Conservation (phyloP, 2,888 invertebrate species). For the Caenorhabditis virilis region DNA sequence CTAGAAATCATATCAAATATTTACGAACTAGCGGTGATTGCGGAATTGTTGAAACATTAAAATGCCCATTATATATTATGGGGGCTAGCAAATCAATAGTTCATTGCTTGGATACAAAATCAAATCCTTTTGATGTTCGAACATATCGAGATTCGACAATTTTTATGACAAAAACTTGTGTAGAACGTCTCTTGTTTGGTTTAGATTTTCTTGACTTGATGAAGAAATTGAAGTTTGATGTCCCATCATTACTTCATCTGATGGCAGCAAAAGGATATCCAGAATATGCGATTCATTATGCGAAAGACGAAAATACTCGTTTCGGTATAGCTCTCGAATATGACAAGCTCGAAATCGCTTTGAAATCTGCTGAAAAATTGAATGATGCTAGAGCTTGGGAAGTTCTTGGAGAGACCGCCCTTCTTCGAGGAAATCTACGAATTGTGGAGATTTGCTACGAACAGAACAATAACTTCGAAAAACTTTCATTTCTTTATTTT, state of each 20-base stretch:
- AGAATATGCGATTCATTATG: conserved; percentile 97
- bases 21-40: conserved; percentile 77
- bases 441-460: conserved; percentile 99
- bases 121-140: conserved; percentile 73
- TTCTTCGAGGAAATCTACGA: conserved; percentile 78
- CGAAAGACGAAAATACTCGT: conserved; percentile 92
- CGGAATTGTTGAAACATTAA: conserved; percentile 95
- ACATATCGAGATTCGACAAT: conserved; percentile 95
- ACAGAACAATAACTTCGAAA: conserved; percentile 97
- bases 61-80: conserved; percentile 94
- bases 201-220: conserved; percentile 88
- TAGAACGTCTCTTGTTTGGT: too few relatives aligned
- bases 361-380: conserved; percentile 91
- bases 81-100: conserved; percentile 77
- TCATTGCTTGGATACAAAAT: conserved; percentile 61
- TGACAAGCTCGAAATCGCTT: conserved; percentile 92
- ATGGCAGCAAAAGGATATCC: conserved; percentile 97
- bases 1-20: conserved; percentile 92
- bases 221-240: conserved; percentile 85
- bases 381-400: conserved; percentile 97
- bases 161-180: conserved; percentile 92
- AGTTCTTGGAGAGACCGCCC: conserved; percentile 87
- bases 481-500: conserved; percentile 92
- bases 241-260: conserved; percentile 98
- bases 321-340: conserved; percentile 94